Percentiles rank a stretch among this genome's conserved stretches.
phyloP scores from a whole-genome alignment of 2,797 vertebrate species.

The Acanthurus tractus region DNA sequence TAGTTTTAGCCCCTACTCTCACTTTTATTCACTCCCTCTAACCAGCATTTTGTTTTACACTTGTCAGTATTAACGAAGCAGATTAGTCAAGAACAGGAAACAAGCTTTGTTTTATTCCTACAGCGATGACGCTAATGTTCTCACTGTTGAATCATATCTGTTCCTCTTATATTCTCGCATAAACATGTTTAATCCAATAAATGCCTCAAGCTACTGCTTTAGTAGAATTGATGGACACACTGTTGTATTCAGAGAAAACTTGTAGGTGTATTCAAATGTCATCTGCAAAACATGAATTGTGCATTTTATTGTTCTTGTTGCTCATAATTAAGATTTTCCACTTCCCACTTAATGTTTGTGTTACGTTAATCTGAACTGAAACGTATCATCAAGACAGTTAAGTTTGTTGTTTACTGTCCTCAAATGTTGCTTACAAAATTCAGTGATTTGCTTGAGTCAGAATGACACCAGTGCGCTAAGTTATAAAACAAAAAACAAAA shows the following conservation, averaged over 20 bases:
- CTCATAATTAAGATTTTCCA: neutral
- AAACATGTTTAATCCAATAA: constrained; percentile 27
- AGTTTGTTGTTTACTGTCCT: constrained; percentile 16
- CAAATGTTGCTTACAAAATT: constrained; percentile 42
- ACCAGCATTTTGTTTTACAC: constrained; percentile 66
- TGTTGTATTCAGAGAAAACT: neutral
- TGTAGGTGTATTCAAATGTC: neutral
- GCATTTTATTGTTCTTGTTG: neutral
- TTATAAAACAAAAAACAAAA: neutral
- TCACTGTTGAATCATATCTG: constrained; percentile 34
- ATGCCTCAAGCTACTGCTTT: constrained; percentile 19
- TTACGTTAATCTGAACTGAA: constrained; percentile 26
- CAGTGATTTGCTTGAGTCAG: constrained; percentile 29
- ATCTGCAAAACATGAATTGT: constrained; percentile 13
- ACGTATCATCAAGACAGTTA: constrained; percentile 26
- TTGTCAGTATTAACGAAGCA: constrained; percentile 71
- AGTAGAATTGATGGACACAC: constrained; percentile 2
- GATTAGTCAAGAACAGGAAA: constrained; percentile 72
- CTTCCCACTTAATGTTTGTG: constrained; percentile 23
- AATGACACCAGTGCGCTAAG: constrained; percentile 34
- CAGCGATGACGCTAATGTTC: constrained; percentile 3
- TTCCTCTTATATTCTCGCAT: constrained; percentile 9
- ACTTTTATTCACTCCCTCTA: constrained; percentile 3
- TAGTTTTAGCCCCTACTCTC: constrained; percentile 22
- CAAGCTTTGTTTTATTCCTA: constrained; percentile 32